These are phyloP conservation scores for Nezara viridula DNA, from an alignment of 2,888 invertebrate genomes.

Conservation along the genomic window DNA sequence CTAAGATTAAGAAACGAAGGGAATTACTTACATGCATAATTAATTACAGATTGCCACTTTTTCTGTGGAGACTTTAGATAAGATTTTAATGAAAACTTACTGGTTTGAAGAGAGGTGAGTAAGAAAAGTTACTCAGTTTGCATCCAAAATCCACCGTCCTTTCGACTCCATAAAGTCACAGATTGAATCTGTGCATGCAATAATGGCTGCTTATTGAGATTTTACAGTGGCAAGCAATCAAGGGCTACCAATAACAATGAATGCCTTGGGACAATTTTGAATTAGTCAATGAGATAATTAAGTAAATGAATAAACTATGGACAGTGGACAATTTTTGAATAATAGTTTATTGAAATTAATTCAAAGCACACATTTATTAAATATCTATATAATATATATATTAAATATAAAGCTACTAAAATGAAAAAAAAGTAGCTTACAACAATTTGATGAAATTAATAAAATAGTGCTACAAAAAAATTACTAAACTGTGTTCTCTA, in stretches of 20 bases:
- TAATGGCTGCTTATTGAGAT: constrained; percentile 48
- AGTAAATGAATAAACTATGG: constrained; percentile 67
- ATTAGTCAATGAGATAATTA: constrained; percentile 83
- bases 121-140: constrained; percentile 56
- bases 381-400: constrained; percentile 43
- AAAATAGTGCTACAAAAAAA: constrained; percentile 56
- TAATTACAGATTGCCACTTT: constrained; percentile 55
- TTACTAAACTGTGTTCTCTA: constrained; percentile 56
- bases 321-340: constrained; percentile 60
- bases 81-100: constrained; percentile 56
- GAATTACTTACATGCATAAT: constrained; percentile 58
- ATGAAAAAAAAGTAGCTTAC: constrained; percentile 35
- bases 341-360: constrained; percentile 58
- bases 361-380: constrained; percentile 55
- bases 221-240: constrained; percentile 48
- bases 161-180: constrained; percentile 53
- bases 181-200: constrained; percentile 57
- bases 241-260: constrained; percentile 54
- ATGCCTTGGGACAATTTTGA: constrained; percentile 59
- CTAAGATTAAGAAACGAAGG: constrained; percentile 55
- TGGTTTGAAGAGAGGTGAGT: constrained; percentile 54
- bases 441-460: constrained; percentile 27
- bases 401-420: constrained; percentile 52
- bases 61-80: constrained; percentile 54
- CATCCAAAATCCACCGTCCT: constrained; percentile 61